These are phyloP conservation scores for Nannobrachium achirus DNA, from an alignment of 2,113 vertebrate genomes.

Conservation along the genomic window DNA sequence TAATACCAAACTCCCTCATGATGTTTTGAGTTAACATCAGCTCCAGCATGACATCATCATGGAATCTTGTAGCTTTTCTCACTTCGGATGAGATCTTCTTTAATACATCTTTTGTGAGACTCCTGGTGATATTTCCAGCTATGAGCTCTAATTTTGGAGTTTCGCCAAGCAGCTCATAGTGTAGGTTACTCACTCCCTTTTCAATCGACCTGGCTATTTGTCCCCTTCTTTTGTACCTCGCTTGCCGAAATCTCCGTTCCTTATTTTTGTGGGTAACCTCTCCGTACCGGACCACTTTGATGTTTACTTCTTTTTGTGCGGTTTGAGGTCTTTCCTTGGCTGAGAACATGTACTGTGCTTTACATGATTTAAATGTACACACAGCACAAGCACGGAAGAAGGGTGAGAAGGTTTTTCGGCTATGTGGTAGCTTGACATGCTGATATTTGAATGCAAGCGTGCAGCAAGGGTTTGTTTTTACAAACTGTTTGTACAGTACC, in stretches of 20 bases:
- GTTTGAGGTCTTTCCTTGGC: background rate
- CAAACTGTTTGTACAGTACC: background rate
- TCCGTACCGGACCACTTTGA: background rate
- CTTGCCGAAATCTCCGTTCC: background rate
- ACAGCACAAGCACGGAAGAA: background rate
- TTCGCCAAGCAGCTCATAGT: background rate
- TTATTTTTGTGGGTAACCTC: no score
- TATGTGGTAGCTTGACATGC: background rate
- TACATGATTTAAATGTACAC: background rate
- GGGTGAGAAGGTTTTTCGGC: background rate
- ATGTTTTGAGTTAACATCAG: no score
- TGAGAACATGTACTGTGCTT: background rate
- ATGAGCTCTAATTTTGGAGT: background rate
- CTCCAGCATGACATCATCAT: background rate
- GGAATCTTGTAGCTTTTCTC: background rate
- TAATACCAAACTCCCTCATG: background rate
- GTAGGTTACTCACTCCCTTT: background rate
- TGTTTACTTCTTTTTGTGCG: background rate
- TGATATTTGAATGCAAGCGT: conserved; percentile 1
- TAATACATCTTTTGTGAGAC: no score
- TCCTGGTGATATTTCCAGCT: background rate
- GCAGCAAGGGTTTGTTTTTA: conserved; percentile 6
- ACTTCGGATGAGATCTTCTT: background rate
- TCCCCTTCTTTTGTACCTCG: no score
- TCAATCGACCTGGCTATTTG: background rate